These are phyloP conservation scores for Gnathonemus echidnorhynchus DNA, from an alignment of 2,113 vertebrate genomes.

Conservation along the genomic window DNA sequence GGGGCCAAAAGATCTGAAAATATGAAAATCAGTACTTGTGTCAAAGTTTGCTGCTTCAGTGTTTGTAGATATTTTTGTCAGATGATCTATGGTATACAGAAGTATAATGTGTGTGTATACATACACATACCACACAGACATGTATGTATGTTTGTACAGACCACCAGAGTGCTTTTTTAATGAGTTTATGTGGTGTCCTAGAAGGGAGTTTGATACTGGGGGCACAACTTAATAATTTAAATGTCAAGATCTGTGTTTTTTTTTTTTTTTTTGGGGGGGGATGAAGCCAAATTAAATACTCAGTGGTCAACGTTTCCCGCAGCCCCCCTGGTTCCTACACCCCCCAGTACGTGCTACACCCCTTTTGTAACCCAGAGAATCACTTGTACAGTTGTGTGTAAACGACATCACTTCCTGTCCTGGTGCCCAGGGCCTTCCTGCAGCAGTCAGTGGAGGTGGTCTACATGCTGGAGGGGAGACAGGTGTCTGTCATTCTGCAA, in stretches of 20 bases:
- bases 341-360: not conserved
- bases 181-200: not conserved
- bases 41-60: no score
- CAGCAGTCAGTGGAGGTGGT: slow-evolving; percentile 82
- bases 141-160: not conserved
- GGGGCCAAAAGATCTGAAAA: no score
- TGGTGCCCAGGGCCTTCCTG: slow-evolving; percentile 68
- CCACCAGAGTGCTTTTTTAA: not conserved
- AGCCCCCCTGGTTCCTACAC: not conserved
- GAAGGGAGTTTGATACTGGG: not conserved
- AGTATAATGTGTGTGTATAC: no score
- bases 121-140: no score
- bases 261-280: no score
- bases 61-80: no score
- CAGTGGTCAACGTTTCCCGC: not conserved
- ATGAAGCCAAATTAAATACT: not conserved
- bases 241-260: not conserved
- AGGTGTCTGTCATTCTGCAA: slow-evolving; percentile 78
- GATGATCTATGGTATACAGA: no score
- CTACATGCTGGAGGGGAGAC: slow-evolving; percentile 76
- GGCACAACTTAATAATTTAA: not conserved
- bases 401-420: not conserved
- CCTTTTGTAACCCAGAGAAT: not conserved
- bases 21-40: no score
- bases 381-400: not conserved